Conservation (phyloP, 2,113 vertebrate genomes). For the Triplophysa tibetana region DNA sequence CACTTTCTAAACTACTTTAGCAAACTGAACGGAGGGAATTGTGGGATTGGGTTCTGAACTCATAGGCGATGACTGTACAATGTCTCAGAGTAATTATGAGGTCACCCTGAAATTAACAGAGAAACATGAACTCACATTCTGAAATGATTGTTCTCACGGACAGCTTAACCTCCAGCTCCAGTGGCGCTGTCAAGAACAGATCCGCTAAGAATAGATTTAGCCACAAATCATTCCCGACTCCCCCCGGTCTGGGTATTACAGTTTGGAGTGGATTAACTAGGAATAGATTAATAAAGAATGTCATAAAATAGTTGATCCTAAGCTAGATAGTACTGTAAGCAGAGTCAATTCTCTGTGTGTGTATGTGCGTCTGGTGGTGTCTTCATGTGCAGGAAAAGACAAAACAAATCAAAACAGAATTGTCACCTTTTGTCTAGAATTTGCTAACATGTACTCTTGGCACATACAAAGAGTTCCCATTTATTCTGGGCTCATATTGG, state of each 20-base stretch:
- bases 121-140: slow-evolving; percentile 52
- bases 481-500: no score
- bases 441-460: no score
- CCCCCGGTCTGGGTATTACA: slow-evolving; percentile 26
- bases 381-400: neutral
- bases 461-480: no score
- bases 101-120: slow-evolving; percentile 55
- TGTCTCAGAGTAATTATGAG: slow-evolving; percentile 49
- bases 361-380: slow-evolving; percentile 4
- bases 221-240: slow-evolving; percentile 40
- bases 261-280: slow-evolving; percentile 39
- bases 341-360: neutral
- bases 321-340: slow-evolving; percentile 22
- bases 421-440: no score
- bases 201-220: slow-evolving; percentile 48
- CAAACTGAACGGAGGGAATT: slow-evolving; percentile 46
- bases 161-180: slow-evolving; percentile 54
- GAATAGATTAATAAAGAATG: slow-evolving; percentile 44
- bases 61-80: slow-evolving; percentile 43
- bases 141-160: slow-evolving; percentile 58
- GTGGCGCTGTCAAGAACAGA: slow-evolving; percentile 45
- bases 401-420: no score
- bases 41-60: slow-evolving; percentile 45
- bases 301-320: slow-evolving; percentile 27
- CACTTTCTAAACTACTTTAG: neutral